Conservation (phyloP, 2,888 invertebrate genomes). For the Apodemia duryi region DNA sequence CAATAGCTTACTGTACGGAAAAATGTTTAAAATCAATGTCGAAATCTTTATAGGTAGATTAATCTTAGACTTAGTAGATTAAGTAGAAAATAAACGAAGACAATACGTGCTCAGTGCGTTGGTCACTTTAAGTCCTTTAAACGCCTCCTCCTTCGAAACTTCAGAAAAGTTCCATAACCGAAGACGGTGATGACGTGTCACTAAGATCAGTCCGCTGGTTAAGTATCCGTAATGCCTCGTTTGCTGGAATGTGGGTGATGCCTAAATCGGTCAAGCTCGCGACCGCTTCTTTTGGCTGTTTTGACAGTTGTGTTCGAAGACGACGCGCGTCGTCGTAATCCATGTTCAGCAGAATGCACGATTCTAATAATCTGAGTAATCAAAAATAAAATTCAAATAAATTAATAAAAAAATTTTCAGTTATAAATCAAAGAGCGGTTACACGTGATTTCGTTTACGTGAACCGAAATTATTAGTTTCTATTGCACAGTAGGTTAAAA, state of each 20-base stretch:
- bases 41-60: too few relatives aligned
- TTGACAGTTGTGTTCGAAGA: constrained; percentile 81
- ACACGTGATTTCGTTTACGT: too few relatives aligned
- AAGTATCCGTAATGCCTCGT: constrained; percentile 51
- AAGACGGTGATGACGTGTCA: constrained; percentile 46
- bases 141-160: constrained; percentile 53
- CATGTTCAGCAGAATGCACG: constrained; percentile 86
- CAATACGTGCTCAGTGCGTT: neutral
- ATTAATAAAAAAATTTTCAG: too few relatives aligned
- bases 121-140: constrained; percentile 31
- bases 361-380: constrained; percentile 82
- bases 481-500: too few relatives aligned
- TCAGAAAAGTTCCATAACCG: constrained; percentile 69
- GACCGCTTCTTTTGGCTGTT: constrained; percentile 34
- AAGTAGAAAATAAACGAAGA: constrained; percentile 1
- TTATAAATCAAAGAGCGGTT: too few relatives aligned
- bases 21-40: too few relatives aligned
- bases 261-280: constrained; percentile 33
- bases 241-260: constrained; percentile 39
- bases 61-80: neutral
- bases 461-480: too few relatives aligned
- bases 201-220: constrained; percentile 63
- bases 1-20: too few relatives aligned
- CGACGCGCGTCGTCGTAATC: constrained; percentile 88
- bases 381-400: neutral